These are phyloP conservation scores for Nysson spinosus DNA, from an alignment of 2,888 invertebrate species.

Conservation along the genomic window DNA sequence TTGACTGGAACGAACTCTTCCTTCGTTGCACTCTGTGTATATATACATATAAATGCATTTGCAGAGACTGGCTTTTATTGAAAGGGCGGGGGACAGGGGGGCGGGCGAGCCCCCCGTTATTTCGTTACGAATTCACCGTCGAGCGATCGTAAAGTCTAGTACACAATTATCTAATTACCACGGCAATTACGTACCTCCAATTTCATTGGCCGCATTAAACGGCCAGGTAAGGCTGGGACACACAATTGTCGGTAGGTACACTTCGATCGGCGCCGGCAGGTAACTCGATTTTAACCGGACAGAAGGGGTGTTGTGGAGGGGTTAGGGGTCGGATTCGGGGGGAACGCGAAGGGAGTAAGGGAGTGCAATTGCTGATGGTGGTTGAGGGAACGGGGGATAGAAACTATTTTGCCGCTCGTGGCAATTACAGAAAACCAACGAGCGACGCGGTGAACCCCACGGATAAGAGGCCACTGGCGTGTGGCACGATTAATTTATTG, in stretches of 20 bases:
- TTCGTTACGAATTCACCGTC: slow-evolving; percentile 57
- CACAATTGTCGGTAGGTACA: slow-evolving; percentile 41
- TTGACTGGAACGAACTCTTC: slow-evolving; percentile 6
- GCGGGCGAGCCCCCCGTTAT: too few relatives aligned
- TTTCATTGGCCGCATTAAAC: slow-evolving; percentile 61
- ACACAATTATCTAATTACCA: slow-evolving; percentile 65
- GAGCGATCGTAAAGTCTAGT: slow-evolving; percentile 50
- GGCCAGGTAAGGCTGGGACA: slow-evolving; percentile 47
- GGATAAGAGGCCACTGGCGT: slow-evolving; percentile 17
- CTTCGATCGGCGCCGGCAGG: slow-evolving; percentile 51
- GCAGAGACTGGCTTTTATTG: slow-evolving; percentile 32
- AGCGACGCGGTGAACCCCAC: slow-evolving; percentile 9
- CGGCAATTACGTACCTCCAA: slow-evolving; percentile 61
- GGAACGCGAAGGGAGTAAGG: background rate
- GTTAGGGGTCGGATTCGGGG: background rate
- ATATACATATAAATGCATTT: slow-evolving; percentile 37
- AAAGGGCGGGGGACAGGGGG: too few relatives aligned
- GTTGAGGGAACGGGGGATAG: slow-evolving; percentile 2
- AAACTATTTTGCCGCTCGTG: slow-evolving; percentile 45
- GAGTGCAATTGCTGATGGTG: background rate
- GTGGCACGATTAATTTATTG: slow-evolving; percentile 48
- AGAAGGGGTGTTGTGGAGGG: slow-evolving; percentile 11
- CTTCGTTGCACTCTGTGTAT: background rate
- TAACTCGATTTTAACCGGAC: slow-evolving; percentile 59
- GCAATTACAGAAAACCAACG: slow-evolving; percentile 42